phyloP scores from a whole-genome alignment of 1,140 invertebrate genomes.

The Microplitis mediator region DNA sequence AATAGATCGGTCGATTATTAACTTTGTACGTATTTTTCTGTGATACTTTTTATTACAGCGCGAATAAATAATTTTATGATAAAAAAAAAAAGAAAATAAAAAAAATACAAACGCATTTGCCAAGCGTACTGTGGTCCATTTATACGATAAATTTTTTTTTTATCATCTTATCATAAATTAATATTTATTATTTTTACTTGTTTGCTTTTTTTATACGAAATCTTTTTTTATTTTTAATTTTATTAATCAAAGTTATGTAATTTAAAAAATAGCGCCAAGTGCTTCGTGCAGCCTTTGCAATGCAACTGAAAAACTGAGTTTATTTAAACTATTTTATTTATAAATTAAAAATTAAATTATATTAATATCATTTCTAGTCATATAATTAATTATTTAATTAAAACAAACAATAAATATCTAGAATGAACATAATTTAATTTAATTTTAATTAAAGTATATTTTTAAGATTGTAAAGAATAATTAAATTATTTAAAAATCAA shows the following conservation, averaged over 20 bases:
- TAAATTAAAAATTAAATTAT: too few relatives aligned
- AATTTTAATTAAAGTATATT: too few relatives aligned
- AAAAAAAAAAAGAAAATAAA: conserved; percentile 1
- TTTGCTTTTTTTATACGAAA: background rate
- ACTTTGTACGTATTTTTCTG: conserved; percentile 34
- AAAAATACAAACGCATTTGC: background rate
- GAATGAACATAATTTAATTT: too few relatives aligned
- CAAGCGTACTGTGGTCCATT: background rate
- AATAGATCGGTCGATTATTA: conserved; percentile 22
- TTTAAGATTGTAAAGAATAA: too few relatives aligned
- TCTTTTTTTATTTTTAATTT: too few relatives aligned
- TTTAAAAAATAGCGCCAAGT: too few relatives aligned
- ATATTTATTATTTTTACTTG: background rate
- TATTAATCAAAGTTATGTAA: too few relatives aligned
- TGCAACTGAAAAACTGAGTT: too few relatives aligned
- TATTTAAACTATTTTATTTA: too few relatives aligned
- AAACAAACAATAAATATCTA: too few relatives aligned
- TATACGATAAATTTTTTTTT: background rate
- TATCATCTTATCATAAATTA: background rate
- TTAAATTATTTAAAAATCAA: too few relatives aligned
- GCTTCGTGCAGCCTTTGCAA: too few relatives aligned
- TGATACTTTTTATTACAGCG: conserved; percentile 37
- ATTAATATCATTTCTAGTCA: conserved; percentile 4
- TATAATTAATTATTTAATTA: background rate
- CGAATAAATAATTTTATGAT: conserved; percentile 21